A percentile compares a stretch with the other conserved stretches of the same genome.
Evolutionary conservation across 35 echinoderm and acorn worm species (phyloP).

Genomic region (Ophiothrix spiculata): DNA sequence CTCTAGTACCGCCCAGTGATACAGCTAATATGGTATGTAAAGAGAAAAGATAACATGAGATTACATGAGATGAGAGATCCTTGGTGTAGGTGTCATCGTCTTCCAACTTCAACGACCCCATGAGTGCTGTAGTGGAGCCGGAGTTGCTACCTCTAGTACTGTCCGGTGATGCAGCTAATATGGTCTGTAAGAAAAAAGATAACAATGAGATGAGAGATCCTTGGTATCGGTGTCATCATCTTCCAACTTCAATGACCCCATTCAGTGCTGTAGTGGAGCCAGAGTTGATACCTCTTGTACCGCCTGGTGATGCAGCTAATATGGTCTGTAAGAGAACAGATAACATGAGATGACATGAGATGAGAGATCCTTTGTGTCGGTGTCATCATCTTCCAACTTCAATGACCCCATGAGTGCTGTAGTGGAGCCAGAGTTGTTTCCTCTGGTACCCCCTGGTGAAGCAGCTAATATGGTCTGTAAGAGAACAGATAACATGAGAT

Average conservation of each 20-base stretch:
- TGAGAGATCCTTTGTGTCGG: conserved; percentile 77
- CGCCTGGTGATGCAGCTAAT: background rate
- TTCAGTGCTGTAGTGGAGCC: conserved; percentile 42
- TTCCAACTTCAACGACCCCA: conserved; percentile 60
- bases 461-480: background rate
- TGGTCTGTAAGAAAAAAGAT: background rate
- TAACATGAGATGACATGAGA: too few relatives aligned
- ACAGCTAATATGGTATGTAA: background rate
- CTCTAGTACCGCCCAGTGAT: background rate
- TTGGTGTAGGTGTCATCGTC: conserved; percentile 68
- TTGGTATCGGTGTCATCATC: conserved; percentile 69
- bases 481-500: too few relatives aligned
- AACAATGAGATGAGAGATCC: too few relatives aligned
- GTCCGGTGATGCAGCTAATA: background rate
- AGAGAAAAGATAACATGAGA: too few relatives aligned
- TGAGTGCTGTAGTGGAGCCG: conserved; percentile 39
- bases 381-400: conserved; percentile 62
- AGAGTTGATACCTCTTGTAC: background rate
- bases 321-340: background rate
- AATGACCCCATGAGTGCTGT: conserved; percentile 59
- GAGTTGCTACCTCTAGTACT: background rate
- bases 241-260: conserved; percentile 61
- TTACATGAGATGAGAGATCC: too few relatives aligned
- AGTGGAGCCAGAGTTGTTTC: conserved; percentile 6
- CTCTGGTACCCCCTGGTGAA: background rate